Evolutionary conservation across 2,888 invertebrate species (phyloP).

Genomic region (Andricus curvator): DNA sequence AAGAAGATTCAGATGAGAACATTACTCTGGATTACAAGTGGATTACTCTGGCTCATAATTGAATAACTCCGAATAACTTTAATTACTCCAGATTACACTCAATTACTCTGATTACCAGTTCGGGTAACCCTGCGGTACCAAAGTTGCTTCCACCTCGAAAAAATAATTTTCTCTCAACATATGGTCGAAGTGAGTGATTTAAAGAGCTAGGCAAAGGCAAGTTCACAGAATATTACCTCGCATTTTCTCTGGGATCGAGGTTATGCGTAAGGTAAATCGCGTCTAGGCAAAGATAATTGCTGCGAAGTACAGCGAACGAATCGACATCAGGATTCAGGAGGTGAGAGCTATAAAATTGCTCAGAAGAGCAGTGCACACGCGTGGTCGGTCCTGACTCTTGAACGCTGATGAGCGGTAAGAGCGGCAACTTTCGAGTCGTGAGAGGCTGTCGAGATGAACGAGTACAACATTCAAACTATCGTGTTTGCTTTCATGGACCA

Average conservation of each 20-base stretch:
- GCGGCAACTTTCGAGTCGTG: slow-evolving; percentile 58
- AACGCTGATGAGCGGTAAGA: slow-evolving; percentile 56
- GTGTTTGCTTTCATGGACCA: slow-evolving; percentile 35
- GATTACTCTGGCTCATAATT: too few species aligned
- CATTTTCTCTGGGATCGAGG: slow-evolving; percentile 12
- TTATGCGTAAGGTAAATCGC: slow-evolving; percentile 21
- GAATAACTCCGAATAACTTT: too few species aligned
- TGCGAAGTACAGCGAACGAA: slow-evolving; percentile 29
- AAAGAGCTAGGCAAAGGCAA: not conserved
- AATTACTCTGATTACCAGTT: too few species aligned
- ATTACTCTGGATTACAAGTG: too few species aligned
- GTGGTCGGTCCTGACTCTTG: slow-evolving; percentile 49
- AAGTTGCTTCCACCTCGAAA: too few species aligned
- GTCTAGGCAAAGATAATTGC: slow-evolving; percentile 22
- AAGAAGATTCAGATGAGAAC: too few species aligned
- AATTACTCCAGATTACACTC: too few species aligned
- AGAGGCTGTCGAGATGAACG: slow-evolving; percentile 53
- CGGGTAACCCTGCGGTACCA: too few species aligned
- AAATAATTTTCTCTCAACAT: not conserved
- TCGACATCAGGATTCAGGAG: slow-evolving; percentile 35
- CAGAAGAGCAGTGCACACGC: slow-evolving; percentile 51
- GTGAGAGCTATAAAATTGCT: slow-evolving; percentile 41
- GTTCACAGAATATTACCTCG: slow-evolving; percentile 1
- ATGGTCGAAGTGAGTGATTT: not conserved
- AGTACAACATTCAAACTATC: slow-evolving; percentile 46